Base-by-base conservation (phyloP, 1,140 invertebrate genomes). In the Microplitis mediator region DNA sequence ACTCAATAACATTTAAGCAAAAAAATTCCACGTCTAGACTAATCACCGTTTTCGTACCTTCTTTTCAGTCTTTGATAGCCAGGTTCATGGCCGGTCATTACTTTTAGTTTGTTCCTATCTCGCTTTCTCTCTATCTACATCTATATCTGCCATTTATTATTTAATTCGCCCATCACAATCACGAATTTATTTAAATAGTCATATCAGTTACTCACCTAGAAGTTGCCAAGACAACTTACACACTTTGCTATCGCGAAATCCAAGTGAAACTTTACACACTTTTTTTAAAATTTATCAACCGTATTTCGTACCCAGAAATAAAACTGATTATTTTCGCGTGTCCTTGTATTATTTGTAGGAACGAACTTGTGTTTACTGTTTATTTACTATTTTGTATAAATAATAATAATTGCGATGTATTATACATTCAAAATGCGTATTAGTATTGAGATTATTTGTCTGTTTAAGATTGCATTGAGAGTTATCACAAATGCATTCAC, bases 401-500 rank as follows among this genome's bases (percentile, higher is more conserved):
- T 61, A 61, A 61, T 54, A 23, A 31, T 66, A 52, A 32, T 51
- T 45, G 11, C 39, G 11, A 45, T 45, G 39, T 45, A 45, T 45
- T 45, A 11, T 45, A 45, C 39, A 45, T 45, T 45, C 6, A 45
- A 45, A 45, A 45, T 45, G 11, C 39, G 39, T 45, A 45, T 45
- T 45, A 11, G 39, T 45, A 45, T 45, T 45, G 39, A 45, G 34
- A 35, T 36, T 56, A 54, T 65, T 72, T 69, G 36, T 63, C 56
- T 65, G 77, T 82, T 74, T 31, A 77, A 83, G 81, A 80, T 72
- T 74, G 72, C 62, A 62, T 76, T 52, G 67, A 68, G 61, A 75
- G 66, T 78, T 79, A 77, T 77, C 76, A 78, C 80, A 82, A 82
- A 85, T 85, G 82, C 82, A 76, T 82, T 80, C 80, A 84, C 81